These are phyloP conservation scores for Laticauda laticaudata DNA, from an alignment of 2,113 vertebrate species.

Conservation along the genomic window DNA sequence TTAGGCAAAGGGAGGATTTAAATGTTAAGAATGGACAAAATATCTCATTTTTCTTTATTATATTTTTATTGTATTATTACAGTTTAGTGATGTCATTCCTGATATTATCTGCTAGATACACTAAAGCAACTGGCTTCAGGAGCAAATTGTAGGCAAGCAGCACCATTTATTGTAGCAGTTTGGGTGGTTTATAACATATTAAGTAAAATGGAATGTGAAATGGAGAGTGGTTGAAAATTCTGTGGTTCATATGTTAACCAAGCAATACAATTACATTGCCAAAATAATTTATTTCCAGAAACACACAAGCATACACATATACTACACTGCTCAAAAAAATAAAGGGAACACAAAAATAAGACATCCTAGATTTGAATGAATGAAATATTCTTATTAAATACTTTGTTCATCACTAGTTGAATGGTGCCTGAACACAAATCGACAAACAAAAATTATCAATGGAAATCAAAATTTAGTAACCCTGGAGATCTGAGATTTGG, in stretches of 20 bases:
- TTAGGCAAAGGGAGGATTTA: neutral
- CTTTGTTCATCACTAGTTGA: too few relatives aligned
- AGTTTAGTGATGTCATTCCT: neutral
- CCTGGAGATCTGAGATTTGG: too few relatives aligned
- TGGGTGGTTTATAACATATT: neutral
- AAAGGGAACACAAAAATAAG: too few relatives aligned
- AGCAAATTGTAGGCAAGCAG: neutral
- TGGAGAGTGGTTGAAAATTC: neutral
- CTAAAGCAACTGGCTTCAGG: neutral
- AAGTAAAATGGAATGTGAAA: conserved; percentile 7
- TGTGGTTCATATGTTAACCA: neutral
- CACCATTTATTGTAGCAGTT: neutral
- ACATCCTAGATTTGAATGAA: too few relatives aligned
- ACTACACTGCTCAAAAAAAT: neutral
- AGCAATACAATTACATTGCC: neutral
- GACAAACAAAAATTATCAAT: too few relatives aligned
- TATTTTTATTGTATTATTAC: neutral
- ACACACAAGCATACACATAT: neutral
- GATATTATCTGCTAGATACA: neutral
- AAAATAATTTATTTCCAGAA: neutral
- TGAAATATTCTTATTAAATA: too few relatives aligned
- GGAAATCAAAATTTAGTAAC: too few relatives aligned
- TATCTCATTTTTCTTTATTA: neutral
- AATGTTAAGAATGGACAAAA: neutral
- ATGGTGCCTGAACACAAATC: too few relatives aligned